Base-by-base conservation (phyloP, 2,797 vertebrate species). In the Hipposideros larvatus region DNA sequence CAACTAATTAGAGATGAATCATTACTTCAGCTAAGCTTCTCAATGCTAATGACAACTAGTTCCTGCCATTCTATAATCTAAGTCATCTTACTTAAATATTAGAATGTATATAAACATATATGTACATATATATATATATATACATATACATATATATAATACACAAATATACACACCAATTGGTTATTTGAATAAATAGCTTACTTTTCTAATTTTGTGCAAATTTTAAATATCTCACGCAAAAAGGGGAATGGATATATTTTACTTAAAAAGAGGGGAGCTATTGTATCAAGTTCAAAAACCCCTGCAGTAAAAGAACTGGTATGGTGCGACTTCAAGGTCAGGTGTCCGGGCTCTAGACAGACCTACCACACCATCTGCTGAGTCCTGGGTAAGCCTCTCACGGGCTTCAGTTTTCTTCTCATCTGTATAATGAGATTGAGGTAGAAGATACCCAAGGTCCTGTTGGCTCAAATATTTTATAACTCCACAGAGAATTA, bases 131-230 rank as follows among this genome's bases (percentile, higher is more conserved):
- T 15, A 7, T 51, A 4, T 14, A 77, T 14, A 68, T 2, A 75
- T 21, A 31, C 18, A 74, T 14, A 77, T 14, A 68, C 1, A 75
- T 21, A 31, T 24, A 74, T 9, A 26, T 11, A 63, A 41, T 41
- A 75, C 0, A 86, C 1, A 71, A 66, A 66, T 68, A 70, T 0
- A 61, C 11, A 75, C 22, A 61, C 14, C 51, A 79, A 51, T 0
- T 82, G 5, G 37, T 83, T 90, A 80, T 51, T 55, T 75, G 66
- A 86, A 87, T 7, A 57, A 78, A 21, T 28, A 37, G 37, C 28
- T 87, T 74, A 75, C 11, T 90, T 87, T 87, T 37, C 34, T 71
- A 53, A 34, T 90, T 96, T 83, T 96, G n/a, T 57, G 15, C 57
- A 78, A 78, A 87, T 28, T 13, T 87, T 19, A 71, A 70, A 31